Percentiles rank a stretch among this genome's conserved stretches.
These are phyloP conservation scores for Argyrosomus japonicus DNA, from an alignment of 2,113 vertebrate genomes.

Conservation along the genomic window DNA sequence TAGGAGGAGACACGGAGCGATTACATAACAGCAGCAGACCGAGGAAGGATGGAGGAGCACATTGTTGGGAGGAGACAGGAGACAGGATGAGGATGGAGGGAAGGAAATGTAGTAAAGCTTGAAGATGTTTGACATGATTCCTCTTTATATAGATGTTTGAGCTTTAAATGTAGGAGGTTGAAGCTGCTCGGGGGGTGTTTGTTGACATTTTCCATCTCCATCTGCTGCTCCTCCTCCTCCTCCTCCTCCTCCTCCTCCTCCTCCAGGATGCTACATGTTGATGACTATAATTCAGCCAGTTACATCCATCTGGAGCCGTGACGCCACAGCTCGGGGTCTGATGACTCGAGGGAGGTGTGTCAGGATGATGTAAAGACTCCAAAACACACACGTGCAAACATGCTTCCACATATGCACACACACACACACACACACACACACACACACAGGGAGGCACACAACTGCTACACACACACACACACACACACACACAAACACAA, in stretches of 20 bases:
- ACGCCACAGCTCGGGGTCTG: slow-evolving; percentile 41
- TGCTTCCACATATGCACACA: slow-evolving; percentile 8
- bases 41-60: slow-evolving; percentile 54
- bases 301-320: slow-evolving; percentile 48
- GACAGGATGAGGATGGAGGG: not conserved
- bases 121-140: not conserved
- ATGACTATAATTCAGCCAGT: slow-evolving; percentile 48
- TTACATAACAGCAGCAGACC: slow-evolving; percentile 70
- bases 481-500: slow-evolving; percentile 13
- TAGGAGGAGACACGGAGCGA: slow-evolving; percentile 55
- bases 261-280: slow-evolving; percentile 13
- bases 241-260: slow-evolving; percentile 13
- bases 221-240: not conserved
- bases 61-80: slow-evolving; percentile 8
- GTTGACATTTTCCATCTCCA: slow-evolving; percentile 12
- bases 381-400: not conserved
- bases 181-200: not conserved
- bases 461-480: not conserved
- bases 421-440: not conserved
- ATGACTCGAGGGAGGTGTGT: slow-evolving; percentile 57
- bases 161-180: not conserved
- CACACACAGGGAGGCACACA: too few relatives aligned
- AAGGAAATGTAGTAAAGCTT: not conserved
- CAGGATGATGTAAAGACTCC: slow-evolving; percentile 26
- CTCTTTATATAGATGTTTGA: not conserved